These are phyloP conservation scores for Coptotermes formosanus DNA, from an alignment of 1,140 invertebrate species.

Conservation along the genomic window DNA sequence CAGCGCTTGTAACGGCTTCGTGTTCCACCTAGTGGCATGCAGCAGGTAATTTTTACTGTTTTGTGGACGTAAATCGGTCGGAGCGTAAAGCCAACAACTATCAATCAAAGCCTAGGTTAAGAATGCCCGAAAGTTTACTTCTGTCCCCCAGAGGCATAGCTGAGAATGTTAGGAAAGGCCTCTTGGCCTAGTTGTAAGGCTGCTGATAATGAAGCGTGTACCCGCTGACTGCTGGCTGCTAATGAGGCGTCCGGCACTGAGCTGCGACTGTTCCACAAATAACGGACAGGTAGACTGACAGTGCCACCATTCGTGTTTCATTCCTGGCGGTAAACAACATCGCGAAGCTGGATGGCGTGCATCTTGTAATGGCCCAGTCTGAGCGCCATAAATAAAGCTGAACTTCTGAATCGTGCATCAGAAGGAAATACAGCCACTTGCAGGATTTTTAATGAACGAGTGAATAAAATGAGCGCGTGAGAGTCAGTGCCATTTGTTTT, in stretches of 20 bases:
- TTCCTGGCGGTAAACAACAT: neutral
- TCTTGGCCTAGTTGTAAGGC: neutral
- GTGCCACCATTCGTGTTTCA: neutral
- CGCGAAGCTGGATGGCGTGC: neutral
- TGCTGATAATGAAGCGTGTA: neutral
- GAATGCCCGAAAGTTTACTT: no score
- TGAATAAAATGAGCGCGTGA: no score
- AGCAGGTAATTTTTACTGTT: no score
- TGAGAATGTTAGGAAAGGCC: neutral
- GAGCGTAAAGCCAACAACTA: no score
- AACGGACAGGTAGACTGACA: neutral
- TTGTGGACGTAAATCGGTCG: no score
- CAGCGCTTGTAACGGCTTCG: no score
- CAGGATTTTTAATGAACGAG: no score
- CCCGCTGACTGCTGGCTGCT: neutral
- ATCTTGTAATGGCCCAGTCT: neutral
- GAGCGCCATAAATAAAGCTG: neutral
- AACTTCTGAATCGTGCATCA: neutral
- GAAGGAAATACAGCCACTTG: neutral
- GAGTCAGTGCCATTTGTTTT: no score
- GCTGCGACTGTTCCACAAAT: neutral
- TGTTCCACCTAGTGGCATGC: no score
- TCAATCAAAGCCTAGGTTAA: no score
- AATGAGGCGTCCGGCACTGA: neutral
- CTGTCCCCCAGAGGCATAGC: no score